A percentile compares a stretch with the other conserved stretches of the same genome.
These are phyloP conservation scores for Spisula solida DNA, from an alignment of 2,888 invertebrate species.

Conservation along the genomic window DNA sequence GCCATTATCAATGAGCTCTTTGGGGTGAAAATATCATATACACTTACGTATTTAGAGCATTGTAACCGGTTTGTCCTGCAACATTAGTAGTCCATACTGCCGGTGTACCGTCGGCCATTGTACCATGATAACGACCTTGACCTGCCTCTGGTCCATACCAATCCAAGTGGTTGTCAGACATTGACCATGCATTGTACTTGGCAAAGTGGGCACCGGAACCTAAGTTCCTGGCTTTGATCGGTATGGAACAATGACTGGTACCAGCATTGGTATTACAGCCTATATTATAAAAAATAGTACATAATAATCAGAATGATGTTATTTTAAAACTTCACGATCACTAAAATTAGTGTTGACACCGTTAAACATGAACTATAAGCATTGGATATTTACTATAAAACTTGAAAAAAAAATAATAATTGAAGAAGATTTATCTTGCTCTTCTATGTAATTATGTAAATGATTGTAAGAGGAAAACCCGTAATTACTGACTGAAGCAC, in stretches of 20 bases:
- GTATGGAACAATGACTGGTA: slow-evolving; percentile 80
- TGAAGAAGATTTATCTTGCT: no score
- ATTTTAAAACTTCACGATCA: no score
- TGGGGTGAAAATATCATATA: background rate
- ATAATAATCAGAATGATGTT: no score
- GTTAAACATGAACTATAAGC: no score
- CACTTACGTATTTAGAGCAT: slow-evolving; percentile 77
- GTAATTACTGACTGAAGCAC: no score
- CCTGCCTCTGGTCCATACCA: slow-evolving; percentile 84
- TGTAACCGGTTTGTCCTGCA: slow-evolving; percentile 75
- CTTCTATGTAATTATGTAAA: no score
- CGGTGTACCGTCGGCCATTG: slow-evolving; percentile 79
- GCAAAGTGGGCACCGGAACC: slow-evolving; percentile 76
- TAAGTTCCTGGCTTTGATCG: slow-evolving; percentile 75
- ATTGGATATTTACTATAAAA: no score
- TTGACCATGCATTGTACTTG: slow-evolving; percentile 81
- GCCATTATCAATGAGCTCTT: background rate
- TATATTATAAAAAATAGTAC: background rate
- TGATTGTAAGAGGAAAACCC: no score
- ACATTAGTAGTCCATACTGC: slow-evolving; percentile 85
- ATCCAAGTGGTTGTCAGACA: slow-evolving; percentile 81
- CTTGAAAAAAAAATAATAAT: no score
- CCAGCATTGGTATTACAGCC: slow-evolving; percentile 19
- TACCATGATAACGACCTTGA: slow-evolving; percentile 80
- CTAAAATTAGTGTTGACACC: no score